Percentiles rank a stretch among this genome's conserved stretches.
phyloP scores from a whole-genome alignment of 2,888 invertebrate species.

The Cremastinae sp. region DNA sequence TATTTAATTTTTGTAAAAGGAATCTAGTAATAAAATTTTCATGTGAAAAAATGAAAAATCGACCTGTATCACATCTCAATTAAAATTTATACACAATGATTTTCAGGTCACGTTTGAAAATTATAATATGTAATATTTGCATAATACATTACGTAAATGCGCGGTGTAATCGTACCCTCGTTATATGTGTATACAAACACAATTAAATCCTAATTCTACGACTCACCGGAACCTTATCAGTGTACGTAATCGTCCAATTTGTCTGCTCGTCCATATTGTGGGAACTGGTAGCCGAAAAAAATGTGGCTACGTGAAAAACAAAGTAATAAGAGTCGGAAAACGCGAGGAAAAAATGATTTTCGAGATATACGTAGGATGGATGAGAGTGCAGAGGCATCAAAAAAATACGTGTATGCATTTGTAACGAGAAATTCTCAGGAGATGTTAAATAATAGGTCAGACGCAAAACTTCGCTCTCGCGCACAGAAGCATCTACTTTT shows the following conservation, averaged over 20 bases:
- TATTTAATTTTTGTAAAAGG: too few relatives aligned
- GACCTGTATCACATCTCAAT: too few relatives aligned
- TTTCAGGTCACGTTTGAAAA: too few relatives aligned
- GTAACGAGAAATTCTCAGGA: slow-evolving; percentile 56
- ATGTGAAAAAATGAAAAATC: too few relatives aligned
- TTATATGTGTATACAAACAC: not conserved
- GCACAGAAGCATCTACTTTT: slow-evolving; percentile 28
- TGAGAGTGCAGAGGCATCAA: slow-evolving; percentile 3
- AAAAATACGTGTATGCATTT: slow-evolving; percentile 12
- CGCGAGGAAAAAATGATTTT: not conserved
- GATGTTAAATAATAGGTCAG: slow-evolving; percentile 60
- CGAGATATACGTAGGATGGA: slow-evolving; percentile 7
- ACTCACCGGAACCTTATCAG: slow-evolving; percentile 44
- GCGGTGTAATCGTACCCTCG: slow-evolving; percentile 9
- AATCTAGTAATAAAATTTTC: too few relatives aligned
- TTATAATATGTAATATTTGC: too few relatives aligned
- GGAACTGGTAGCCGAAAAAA: slow-evolving; percentile 36
- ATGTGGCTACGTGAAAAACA: not conserved
- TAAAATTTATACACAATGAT: not conserved
- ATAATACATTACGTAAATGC: too few relatives aligned
- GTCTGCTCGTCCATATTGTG: slow-evolving; percentile 49
- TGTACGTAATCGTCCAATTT: slow-evolving; percentile 53
- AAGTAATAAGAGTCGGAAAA: slow-evolving; percentile 1
- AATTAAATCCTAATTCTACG: slow-evolving; percentile 47
- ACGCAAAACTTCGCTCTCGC: slow-evolving; percentile 51